These are phyloP conservation scores for Barbus barbus DNA, from an alignment of 2,113 vertebrate genomes.

Conservation along the genomic window DNA sequence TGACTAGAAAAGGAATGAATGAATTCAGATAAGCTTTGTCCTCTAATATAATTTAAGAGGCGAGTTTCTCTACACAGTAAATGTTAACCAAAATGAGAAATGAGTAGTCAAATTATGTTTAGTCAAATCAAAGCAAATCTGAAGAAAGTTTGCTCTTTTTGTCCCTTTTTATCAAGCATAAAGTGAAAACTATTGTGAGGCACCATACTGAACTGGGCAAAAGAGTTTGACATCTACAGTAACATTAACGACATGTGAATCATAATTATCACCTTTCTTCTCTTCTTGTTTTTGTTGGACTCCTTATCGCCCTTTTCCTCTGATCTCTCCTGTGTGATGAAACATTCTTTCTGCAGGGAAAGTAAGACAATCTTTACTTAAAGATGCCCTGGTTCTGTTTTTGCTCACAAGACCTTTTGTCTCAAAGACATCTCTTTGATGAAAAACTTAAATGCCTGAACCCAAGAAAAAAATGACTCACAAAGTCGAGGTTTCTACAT, in stretches of 20 bases:
- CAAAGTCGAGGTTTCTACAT: not conserved
- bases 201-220: not conserved
- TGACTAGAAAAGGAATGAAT: not conserved
- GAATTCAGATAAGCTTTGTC: not conserved
- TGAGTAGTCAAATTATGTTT: not conserved
- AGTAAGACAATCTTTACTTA: constrained; percentile 19
- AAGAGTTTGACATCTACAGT: not conserved
- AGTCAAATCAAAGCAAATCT: not conserved
- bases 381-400: constrained; percentile 20
- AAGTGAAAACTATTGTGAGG: not conserved
- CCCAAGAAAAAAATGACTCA: not conserved
- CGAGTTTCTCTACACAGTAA: not conserved
- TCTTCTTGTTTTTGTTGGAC: constrained; percentile 36
- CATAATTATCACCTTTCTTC: constrained; percentile 47
- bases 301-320: constrained; percentile 11
- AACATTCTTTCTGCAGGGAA: constrained; percentile 47
- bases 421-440: constrained; percentile 4
- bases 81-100: not conserved
- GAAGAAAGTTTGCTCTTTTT: not conserved
- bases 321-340: constrained; percentile 19
- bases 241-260: not conserved
- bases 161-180: not conserved
- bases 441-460: constrained; percentile 14
- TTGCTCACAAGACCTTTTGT: constrained; percentile 18
- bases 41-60: not conserved